Evolutionary conservation across 2,888 invertebrate genomes (phyloP), one percentile per base, ranked within the genome.

Genomic region (Ephialtes manifestator): DNA sequence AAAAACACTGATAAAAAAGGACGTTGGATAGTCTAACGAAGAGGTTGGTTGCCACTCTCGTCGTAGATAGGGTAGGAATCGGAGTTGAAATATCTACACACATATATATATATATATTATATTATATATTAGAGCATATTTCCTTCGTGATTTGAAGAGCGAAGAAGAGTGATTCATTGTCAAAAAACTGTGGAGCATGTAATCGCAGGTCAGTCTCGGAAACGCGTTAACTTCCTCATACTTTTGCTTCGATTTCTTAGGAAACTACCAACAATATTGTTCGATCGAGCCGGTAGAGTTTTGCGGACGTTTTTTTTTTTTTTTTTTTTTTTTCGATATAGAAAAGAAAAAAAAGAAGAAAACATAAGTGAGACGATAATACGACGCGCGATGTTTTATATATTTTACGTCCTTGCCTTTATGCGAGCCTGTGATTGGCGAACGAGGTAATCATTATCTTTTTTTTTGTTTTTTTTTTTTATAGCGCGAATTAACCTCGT

Each of bases 381-480:
- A 28, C 20, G 48, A 68, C 24, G 43, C 67, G 28, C 48, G 67
- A 68, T 63, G 4, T 75, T 81, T 72, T 76, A 55, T 68, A 82
- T 71, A 79, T 75, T 43, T 72, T 77, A 67, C 81, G 81, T 81
- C 77, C 74, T 78, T 81, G 84, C 81, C 71, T 72, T 81, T 77
- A 81, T 76, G 84, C 84, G 81, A 84, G 84, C 81, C 84, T 84
- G 84, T 84, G 84, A 84, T 84, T 74, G 74, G 81, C 81, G 81
- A 81, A 81, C 84, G 84, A 81, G 84, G 81, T 78, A 48, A 70
- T 86, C 76, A 89, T 89, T 55, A 60, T 81, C 20, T 39, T 58
- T 80, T 65, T 35, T 71, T 63, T 53, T 48, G 63, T 81, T 78
- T 72, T 71, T 18, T 63, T 83, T 81, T 71, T 60, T 20, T 71